phyloP scores from a whole-genome alignment of 2,888 invertebrate species.

The Mamestra brassicae region DNA sequence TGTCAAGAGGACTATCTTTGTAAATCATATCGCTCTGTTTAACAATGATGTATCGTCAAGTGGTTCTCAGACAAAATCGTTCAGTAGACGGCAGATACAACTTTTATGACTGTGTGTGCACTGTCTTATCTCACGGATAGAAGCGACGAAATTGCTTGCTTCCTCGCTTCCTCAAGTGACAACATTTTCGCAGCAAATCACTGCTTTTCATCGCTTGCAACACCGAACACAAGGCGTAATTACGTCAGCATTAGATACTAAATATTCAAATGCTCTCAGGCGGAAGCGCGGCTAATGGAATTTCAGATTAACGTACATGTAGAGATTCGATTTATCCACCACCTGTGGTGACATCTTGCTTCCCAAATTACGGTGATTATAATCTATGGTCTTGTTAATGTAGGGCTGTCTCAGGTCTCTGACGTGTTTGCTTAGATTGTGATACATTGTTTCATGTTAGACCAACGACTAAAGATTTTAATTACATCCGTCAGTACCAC shows the following conservation, averaged over 20 bases:
- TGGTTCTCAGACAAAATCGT: background rate
- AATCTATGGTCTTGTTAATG: slow-evolving; percentile 38
- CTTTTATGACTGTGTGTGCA: background rate
- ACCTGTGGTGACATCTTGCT: slow-evolving; percentile 56
- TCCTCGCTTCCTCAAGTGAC: background rate
- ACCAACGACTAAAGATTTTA: background rate
- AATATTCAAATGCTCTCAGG: slow-evolving; percentile 68
- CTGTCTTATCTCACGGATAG: slow-evolving; percentile 7
- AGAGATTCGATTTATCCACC: slow-evolving; percentile 55
- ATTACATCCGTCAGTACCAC: background rate
- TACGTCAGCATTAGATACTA: slow-evolving; percentile 60
- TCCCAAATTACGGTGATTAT: slow-evolving; percentile 45
- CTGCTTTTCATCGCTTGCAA: slow-evolving; percentile 50
- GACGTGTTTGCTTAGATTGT: background rate
- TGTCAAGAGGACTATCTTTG: too few relatives aligned
- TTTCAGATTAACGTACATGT: slow-evolving; percentile 68
- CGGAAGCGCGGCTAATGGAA: slow-evolving; percentile 71
- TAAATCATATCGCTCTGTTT: background rate
- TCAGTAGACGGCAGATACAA: background rate
- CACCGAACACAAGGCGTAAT: slow-evolving; percentile 46
- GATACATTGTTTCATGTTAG: background rate
- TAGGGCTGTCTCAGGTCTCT: background rate
- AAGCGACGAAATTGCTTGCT: slow-evolving; percentile 25
- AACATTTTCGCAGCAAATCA: slow-evolving; percentile 40
- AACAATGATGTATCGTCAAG: background rate